Evolutionary conservation across 2,113 vertebrate species (phyloP), one percentile per base, ranked within the genome.

Genomic region (Spermophilus dauricus): DNA sequence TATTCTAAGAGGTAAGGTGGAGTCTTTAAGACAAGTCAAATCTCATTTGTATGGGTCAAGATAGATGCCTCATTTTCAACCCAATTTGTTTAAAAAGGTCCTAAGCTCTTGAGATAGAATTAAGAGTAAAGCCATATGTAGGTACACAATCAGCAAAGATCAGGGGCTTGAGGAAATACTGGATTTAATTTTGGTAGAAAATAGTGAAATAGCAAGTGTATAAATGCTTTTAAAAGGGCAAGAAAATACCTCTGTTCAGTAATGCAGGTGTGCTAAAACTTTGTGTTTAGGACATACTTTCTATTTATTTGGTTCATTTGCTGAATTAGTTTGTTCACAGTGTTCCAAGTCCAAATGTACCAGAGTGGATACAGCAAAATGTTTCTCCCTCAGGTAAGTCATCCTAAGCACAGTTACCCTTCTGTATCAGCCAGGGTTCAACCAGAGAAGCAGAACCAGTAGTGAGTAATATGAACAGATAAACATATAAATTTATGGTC

Each of bases 161-260:
- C 14, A 72, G 42, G 53, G 42, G 16, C 51, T 81, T 86, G 48
- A 94, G 28, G 48, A 63, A 89, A 86, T 22, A 56, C 5, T 89
- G 26, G 8, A 28, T 90, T 86, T 76, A 90, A 76, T 72, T 93
- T 76, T 88, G 34, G 2, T 75, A 78, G 32, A 96, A 95, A 78
- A 56, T 20, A 80, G 13, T 22, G 53, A 88, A 95, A 72, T 37
- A 24, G 2, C 28, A 78, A 14, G 22, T 86, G 80, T 89, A 22
- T 81, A 94, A 51, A 18, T 89, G 22, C 32, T 86, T 89, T 82
- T n/a, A n/a, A 70, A 70, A 70, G 16, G 67, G 67, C 67, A 34
- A n/a, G 67, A n/a, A 70, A 17, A 70, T n/a, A 45, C 11, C 5
- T n/a, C 53, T 56, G 1, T 90, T 78, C 24, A 73, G 42, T 86